Evolutionary conservation across 2,888 invertebrate species (phyloP).

Genomic region (Thera obeliscata): DNA sequence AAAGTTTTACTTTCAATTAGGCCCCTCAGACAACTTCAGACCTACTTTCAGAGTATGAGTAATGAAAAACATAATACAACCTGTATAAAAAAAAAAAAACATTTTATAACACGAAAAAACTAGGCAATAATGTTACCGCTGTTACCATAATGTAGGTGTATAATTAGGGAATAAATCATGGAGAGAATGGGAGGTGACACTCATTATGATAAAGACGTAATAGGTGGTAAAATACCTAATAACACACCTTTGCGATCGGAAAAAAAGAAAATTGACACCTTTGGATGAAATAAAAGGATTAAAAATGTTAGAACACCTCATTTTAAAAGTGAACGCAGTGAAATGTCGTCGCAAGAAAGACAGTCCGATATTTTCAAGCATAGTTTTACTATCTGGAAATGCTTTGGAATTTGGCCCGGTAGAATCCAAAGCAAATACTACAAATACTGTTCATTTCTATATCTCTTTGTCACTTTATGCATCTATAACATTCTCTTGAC

Average conservation of each 20-base stretch:
- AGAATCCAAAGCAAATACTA: conserved; percentile 51
- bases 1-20: no score
- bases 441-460: conserved; percentile 59
- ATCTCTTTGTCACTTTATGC: conserved; percentile 52
- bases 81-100: no score
- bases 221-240: conserved; percentile 51
- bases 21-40: no score
- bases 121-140: conserved; percentile 3
- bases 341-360: conserved; percentile 40
- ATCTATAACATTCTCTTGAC: conserved; percentile 62
- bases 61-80: no score
- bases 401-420: conserved; percentile 67
- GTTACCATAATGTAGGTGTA: conserved; percentile 5
- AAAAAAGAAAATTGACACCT: conserved; percentile 47
- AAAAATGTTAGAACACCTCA: conserved; percentile 11
- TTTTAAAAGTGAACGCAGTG: conserved; percentile 4
- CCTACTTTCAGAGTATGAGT: no score
- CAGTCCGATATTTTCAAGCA: conserved; percentile 58
- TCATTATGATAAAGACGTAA: conserved; percentile 47
- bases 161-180: conserved; percentile 20
- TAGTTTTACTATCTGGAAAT: conserved; percentile 56
- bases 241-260: conserved; percentile 39
- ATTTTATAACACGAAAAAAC: neutral
- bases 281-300: conserved; percentile 37
- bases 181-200: conserved; percentile 22